These are phyloP conservation scores for Sparidentex hasta DNA, from an alignment of 2,797 vertebrate genomes.

Conservation along the genomic window DNA sequence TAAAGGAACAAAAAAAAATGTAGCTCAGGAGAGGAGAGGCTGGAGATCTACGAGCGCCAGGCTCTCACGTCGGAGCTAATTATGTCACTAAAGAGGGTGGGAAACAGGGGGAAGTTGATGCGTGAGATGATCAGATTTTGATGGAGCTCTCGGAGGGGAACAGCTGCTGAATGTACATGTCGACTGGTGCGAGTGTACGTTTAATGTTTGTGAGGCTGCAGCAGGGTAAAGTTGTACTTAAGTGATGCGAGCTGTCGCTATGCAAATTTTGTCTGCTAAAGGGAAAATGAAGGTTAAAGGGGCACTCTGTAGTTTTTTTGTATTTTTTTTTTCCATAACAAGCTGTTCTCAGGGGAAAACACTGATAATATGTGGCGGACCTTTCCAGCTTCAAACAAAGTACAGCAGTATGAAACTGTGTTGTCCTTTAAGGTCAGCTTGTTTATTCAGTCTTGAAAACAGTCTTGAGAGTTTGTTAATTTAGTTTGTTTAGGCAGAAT, in stretches of 20 bases:
- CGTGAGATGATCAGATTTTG: constrained; percentile 7
- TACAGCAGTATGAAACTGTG: too few relatives aligned
- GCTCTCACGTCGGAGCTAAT: constrained; percentile 37
- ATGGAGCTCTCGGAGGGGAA: constrained; percentile 3
- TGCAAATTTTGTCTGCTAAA: too few relatives aligned
- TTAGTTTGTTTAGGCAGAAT: too few relatives aligned
- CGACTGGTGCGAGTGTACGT: neutral
- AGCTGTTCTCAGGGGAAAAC: too few relatives aligned
- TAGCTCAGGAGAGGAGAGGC: constrained; percentile 20
- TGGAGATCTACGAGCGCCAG: constrained; percentile 14
- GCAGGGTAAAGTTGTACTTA: neutral
- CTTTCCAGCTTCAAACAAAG: too few relatives aligned
- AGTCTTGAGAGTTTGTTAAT: too few relatives aligned
- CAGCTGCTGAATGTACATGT: constrained; percentile 24
- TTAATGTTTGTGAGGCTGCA: neutral
- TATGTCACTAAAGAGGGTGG: constrained; percentile 31
- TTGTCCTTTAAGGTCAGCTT: too few relatives aligned
- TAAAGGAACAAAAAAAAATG: constrained; percentile 21
- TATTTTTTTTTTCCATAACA: too few relatives aligned
- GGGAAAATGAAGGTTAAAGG: too few relatives aligned
- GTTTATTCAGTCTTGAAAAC: too few relatives aligned
- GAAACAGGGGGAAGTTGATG: constrained; percentile 23
- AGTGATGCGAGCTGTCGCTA: neutral
- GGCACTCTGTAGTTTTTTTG: too few relatives aligned
- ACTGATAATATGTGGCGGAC: too few relatives aligned